Evolutionary conservation across 1,140 invertebrate species (phyloP).

Genomic region (Anastrepha obliqua): DNA sequence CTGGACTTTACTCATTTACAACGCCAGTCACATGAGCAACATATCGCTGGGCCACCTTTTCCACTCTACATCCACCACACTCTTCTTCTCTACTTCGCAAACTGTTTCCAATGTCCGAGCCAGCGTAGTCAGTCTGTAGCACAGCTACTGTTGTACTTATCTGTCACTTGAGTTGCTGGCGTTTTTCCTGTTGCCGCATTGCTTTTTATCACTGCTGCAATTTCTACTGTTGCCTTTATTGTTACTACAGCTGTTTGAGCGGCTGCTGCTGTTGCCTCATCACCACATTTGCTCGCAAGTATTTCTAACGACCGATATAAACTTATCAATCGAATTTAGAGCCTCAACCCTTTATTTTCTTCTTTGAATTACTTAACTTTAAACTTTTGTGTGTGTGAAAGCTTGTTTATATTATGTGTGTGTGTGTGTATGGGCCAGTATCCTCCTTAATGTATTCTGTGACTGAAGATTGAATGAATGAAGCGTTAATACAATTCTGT

Average conservation of each 20-base stretch:
- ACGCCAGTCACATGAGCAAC: neutral
- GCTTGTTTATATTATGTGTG: no score
- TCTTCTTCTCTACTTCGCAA: neutral
- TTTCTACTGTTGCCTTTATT: neutral
- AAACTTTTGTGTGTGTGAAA: no score
- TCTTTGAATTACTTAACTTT: neutral
- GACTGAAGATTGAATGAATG: no score
- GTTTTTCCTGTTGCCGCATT: neutral
- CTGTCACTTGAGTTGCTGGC: neutral
- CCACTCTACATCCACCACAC: neutral
- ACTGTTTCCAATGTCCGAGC: neutral
- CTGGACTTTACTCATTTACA: slow-evolving; percentile 8
- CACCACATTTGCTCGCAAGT: no score
- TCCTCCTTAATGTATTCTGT: no score
- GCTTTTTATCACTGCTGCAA: no score
- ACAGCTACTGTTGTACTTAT: neutral
- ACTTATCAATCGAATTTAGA: no score
- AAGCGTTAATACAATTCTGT: no score
- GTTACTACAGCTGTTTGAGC: neutral
- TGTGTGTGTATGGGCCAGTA: no score
- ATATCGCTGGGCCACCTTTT: neutral
- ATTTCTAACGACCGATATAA: no score
- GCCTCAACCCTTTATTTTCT: neutral
- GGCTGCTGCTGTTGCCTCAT: neutral
- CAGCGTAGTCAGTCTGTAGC: neutral